A percentile compares a stretch with the other conserved stretches of the same genome.
These are phyloP conservation scores for Esox masquinongy DNA, from an alignment of 2,797 vertebrate species.

Conservation along the genomic window DNA sequence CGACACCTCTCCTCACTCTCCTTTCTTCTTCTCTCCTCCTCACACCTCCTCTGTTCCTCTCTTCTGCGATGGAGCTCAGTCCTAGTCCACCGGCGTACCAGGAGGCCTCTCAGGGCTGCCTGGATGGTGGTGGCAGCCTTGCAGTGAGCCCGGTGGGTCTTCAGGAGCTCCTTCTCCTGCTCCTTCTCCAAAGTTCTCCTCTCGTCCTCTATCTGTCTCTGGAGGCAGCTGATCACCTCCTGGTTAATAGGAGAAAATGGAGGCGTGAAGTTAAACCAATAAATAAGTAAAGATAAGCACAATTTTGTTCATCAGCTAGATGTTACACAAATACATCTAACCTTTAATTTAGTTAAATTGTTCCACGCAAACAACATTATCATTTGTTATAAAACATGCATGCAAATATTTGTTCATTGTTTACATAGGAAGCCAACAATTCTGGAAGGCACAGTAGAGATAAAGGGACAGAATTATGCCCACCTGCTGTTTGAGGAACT, in stretches of 20 bases:
- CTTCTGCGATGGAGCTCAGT: slow-evolving; percentile 51
- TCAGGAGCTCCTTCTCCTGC: slow-evolving; percentile 64
- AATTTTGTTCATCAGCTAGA: no score
- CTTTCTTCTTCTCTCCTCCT: slow-evolving; percentile 45
- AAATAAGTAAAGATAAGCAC: background rate
- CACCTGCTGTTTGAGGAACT: slow-evolving; percentile 80
- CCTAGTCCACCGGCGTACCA: slow-evolving; percentile 39
- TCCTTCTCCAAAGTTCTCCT: slow-evolving; percentile 68
- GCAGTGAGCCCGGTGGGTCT: slow-evolving; percentile 49
- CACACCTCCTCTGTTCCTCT: slow-evolving; percentile 58
- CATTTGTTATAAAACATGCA: background rate
- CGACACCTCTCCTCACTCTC: slow-evolving; percentile 63
- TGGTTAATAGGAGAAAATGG: slow-evolving; percentile 44
- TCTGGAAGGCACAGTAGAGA: background rate
- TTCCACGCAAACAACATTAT: background rate
- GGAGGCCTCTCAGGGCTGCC: slow-evolving; percentile 67
- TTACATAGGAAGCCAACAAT: no score
- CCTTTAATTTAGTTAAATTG: no score
- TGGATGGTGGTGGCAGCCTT: slow-evolving; percentile 77
- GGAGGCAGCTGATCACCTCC: slow-evolving; percentile 78
- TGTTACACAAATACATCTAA: no score
- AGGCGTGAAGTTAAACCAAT: background rate
- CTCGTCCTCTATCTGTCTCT: slow-evolving; percentile 78
- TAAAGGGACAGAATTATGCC: background rate
- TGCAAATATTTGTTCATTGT: background rate